Conservation (phyloP, 2,888 invertebrate genomes). For the Sarcophaga variegata region DNA sequence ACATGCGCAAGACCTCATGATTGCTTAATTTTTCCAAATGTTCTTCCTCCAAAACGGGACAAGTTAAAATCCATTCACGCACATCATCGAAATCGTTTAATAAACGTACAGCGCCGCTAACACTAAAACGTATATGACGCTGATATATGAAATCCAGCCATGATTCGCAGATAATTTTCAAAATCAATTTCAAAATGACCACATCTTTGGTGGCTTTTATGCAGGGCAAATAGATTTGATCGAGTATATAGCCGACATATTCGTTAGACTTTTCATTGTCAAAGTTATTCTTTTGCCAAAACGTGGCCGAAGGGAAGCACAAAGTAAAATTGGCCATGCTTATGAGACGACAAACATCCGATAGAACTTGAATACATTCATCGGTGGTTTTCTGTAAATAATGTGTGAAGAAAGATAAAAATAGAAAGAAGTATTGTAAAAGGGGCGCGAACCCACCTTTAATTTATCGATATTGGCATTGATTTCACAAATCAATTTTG, state of each 20-base stretch:
- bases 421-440: not conserved
- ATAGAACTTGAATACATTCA: conserved; percentile 88
- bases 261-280: conserved; percentile 81
- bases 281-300: conserved; percentile 84
- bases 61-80: conserved; percentile 88
- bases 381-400: conserved; percentile 85
- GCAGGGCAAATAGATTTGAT: conserved; percentile 90
- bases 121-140: conserved; percentile 91
- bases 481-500: conserved; percentile 90
- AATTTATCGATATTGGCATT: conserved; percentile 88
- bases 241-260: conserved; percentile 89
- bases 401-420: not conserved
- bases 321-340: conserved; percentile 91
- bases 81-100: conserved; percentile 92
- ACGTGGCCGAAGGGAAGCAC: conserved; percentile 88
- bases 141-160: conserved; percentile 94
- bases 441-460: conserved; percentile 83
- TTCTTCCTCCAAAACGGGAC: conserved; percentile 83
- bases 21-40: conserved; percentile 82
- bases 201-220: conserved; percentile 89
- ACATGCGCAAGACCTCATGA: conserved; percentile 84
- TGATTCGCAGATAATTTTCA: conserved; percentile 92
- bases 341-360: conserved; percentile 88
- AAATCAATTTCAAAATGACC: conserved; percentile 88
- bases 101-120: conserved; percentile 90